These are phyloP conservation scores for Iguana delicatissima DNA, from an alignment of 2,797 vertebrate genomes.

Conservation along the genomic window DNA sequence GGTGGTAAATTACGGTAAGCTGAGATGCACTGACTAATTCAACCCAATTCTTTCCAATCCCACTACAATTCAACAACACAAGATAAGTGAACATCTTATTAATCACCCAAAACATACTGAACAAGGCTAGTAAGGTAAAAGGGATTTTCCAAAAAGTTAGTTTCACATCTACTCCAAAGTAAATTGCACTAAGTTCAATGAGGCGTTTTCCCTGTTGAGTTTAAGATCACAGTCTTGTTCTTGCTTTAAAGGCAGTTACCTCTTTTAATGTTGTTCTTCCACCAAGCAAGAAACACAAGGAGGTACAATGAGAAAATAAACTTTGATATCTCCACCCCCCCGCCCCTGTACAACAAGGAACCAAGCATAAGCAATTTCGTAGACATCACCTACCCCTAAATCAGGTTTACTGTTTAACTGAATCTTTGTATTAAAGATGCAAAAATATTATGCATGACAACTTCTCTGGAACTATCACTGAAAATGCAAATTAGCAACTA, in stretches of 20 bases:
- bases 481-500: constrained; percentile 1
- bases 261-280: not conserved
- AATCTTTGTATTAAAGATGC: not conserved
- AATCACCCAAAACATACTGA: not conserved
- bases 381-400: not conserved
- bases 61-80: not conserved
- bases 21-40: not conserved
- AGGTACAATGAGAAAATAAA: not conserved
- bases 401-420: constrained; percentile 2
- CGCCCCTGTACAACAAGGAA: not conserved
- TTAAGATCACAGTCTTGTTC: not conserved
- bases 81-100: not conserved
- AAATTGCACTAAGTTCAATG: not conserved
- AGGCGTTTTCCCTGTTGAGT: not conserved
- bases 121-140: not conserved
- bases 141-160: not conserved
- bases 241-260: not conserved
- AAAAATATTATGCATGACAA: not conserved
- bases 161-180: not conserved
- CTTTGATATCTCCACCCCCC: not conserved
- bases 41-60: not conserved
- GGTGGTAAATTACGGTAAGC: not conserved
- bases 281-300: not conserved
- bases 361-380: not conserved
- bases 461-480: constrained; percentile 3